These are phyloP conservation scores for Drosophila mercatorum DNA, from an alignment of 2,888 invertebrate species.

Conservation along the genomic window DNA sequence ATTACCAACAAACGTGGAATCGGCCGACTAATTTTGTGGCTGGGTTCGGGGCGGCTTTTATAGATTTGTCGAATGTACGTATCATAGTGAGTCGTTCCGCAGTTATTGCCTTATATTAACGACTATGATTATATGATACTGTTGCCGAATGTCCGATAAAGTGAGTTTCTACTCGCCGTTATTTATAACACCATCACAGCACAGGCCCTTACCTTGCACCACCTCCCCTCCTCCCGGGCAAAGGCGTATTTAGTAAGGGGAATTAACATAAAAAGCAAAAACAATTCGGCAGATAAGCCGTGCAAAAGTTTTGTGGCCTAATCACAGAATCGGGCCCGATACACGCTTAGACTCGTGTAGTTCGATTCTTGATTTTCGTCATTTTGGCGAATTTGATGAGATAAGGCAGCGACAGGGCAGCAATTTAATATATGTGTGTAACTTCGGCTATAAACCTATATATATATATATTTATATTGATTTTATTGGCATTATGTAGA, in stretches of 20 bases:
- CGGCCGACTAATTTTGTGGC: slow-evolving; percentile 73
- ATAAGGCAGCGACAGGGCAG: slow-evolving; percentile 40
- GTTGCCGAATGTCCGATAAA: slow-evolving; percentile 70
- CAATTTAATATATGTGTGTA: slow-evolving; percentile 29
- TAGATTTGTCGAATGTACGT: slow-evolving; percentile 64
- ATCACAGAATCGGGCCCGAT: slow-evolving; percentile 36
- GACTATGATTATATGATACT: slow-evolving; percentile 58
- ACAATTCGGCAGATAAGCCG: slow-evolving; percentile 61
- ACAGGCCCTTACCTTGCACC: not conserved
- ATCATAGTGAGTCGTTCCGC: slow-evolving; percentile 33
- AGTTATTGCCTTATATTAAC: slow-evolving; percentile 68
- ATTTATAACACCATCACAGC: slow-evolving; percentile 56
- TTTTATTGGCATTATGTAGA: slow-evolving; percentile 17
- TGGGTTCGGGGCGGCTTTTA: slow-evolving; percentile 65
- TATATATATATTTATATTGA: slow-evolving; percentile 1
- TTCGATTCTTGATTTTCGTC: slow-evolving; percentile 41
- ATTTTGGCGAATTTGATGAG: slow-evolving; percentile 24
- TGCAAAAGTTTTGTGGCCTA: slow-evolving; percentile 17
- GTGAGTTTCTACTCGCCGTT: slow-evolving; percentile 48
- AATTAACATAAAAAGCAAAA: slow-evolving; percentile 58
- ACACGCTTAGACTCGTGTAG: slow-evolving; percentile 30
- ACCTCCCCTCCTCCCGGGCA: not conserved
- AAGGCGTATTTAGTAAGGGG: slow-evolving; percentile 11
- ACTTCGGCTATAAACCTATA: not conserved
- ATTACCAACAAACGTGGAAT: slow-evolving; percentile 64